Base-by-base conservation (phyloP, 2,113 vertebrate species). In the Hassar affinis region DNA sequence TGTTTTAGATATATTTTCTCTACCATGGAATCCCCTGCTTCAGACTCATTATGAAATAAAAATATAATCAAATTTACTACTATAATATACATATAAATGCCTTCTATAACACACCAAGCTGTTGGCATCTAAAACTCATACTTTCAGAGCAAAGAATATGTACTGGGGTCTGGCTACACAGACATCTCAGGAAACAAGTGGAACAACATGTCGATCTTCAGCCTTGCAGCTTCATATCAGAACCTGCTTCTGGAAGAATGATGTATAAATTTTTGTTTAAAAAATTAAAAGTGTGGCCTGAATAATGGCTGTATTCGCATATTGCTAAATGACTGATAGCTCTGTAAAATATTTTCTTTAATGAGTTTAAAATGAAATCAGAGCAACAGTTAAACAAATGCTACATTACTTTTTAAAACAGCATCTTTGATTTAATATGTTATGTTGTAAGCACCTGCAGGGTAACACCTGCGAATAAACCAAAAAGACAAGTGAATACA, bases 371-470 rank as follows among this genome's bases (percentile, higher is more conserved):
- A 49, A 33, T n/a, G 57, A n/a, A 71, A 9, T 25, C 22, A 47
- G 12, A 56, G 35, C 61, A 68, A 42, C 52, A 59, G 30, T 62
- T 54, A 42, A 35, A 45, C 61, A 54, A 51, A 8, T 84, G 77
- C 77, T 80, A 84, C 77, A 74, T 62, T 35, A n/a, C 30, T 74
- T 56, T 71, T 72, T 74, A 59, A 51, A 76, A 82, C 56, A 82
- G 71, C 69, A 47, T 49, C 27, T 76, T 51, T 69, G 27, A 75
- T 82, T 75, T 51, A 75, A 51, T 77, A 74, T 74, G 51, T 72
- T 59, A n/a, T 30, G 42, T 4, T 57, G 56, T 78, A 35, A 71
- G 76, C 77, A 79, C 76, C 83, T 72, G 27, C 75, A 69, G 81
- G 47, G 59, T 52, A 64, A 77, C 42, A 61, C 45, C 72, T 83